These are phyloP conservation scores for Cabera pusaria DNA, from an alignment of 2,888 invertebrate species.

Conservation along the genomic window DNA sequence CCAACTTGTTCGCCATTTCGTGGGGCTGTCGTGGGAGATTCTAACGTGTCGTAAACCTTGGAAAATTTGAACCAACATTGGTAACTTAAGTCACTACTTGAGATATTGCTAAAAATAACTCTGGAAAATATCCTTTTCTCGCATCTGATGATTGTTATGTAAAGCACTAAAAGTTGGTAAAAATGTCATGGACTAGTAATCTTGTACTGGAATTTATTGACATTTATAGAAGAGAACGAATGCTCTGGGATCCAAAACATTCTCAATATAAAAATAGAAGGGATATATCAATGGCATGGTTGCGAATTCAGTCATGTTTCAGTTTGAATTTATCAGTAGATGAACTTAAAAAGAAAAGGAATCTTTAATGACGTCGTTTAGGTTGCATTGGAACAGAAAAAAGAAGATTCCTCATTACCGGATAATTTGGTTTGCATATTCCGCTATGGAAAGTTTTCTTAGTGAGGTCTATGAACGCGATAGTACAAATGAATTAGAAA, in stretches of 20 bases:
- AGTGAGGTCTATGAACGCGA: conserved; percentile 68
- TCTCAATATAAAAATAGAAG: conserved; percentile 59
- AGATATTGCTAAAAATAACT: too few relatives aligned
- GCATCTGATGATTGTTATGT: too few relatives aligned
- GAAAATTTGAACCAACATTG: conserved; percentile 9
- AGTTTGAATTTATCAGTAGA: conserved; percentile 53
- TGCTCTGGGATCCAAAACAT: conserved; percentile 71
- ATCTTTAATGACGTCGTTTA: conserved; percentile 71
- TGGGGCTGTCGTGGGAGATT: too few relatives aligned
- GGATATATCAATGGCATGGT: conserved; percentile 65
- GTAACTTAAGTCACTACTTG: too few relatives aligned
- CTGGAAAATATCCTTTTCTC: too few relatives aligned
- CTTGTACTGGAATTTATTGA: conserved; percentile 66
- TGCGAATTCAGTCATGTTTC: conserved; percentile 58
- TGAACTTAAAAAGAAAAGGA: conserved; percentile 75
- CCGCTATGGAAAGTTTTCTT: conserved; percentile 71
- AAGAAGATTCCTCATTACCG: conserved; percentile 45
- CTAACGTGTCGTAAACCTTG: too few relatives aligned
- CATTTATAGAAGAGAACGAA: conserved; percentile 60
- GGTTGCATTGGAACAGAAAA: conserved; percentile 61
- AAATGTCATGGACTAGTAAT: conserved; percentile 67
- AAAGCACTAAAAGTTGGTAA: too few relatives aligned
- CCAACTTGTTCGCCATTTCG: conserved; percentile 12
- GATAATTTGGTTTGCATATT: conserved; percentile 70
- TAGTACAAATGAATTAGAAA: conserved; percentile 56